A percentile compares a stretch with the other conserved stretches of the same genome.
phyloP scores from a whole-genome alignment of 2,113 vertebrate genomes.

The Daphoenositta chrysoptera region DNA sequence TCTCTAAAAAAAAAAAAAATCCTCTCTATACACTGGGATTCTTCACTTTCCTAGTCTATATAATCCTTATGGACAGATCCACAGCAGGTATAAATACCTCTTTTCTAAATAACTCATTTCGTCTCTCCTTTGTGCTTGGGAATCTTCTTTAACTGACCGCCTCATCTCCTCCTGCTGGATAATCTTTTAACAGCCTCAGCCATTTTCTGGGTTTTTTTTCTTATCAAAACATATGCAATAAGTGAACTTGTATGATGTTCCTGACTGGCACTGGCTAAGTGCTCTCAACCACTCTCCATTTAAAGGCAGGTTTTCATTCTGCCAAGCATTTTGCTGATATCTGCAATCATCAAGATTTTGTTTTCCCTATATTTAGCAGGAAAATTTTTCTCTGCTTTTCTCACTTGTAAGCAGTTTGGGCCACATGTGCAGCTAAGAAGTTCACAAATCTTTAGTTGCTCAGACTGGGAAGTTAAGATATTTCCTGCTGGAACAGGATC shows the following conservation, averaged over 20 bases:
- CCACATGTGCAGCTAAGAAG: neutral
- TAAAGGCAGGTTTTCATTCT: neutral
- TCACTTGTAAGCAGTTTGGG: neutral
- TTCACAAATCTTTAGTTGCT: neutral
- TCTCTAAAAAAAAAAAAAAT: neutral
- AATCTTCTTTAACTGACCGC: neutral
- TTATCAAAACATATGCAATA: neutral
- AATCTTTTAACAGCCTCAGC: conserved; percentile 28
- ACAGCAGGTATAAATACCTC: conserved; percentile 3
- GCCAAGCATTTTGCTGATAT: neutral
- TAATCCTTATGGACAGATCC: conserved; percentile 4
- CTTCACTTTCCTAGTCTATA: neutral
- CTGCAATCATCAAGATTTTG: neutral
- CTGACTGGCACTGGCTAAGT: neutral
- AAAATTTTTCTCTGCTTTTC: neutral
- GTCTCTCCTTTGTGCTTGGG: neutral
- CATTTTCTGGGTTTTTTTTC: neutral
- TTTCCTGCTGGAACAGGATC: conserved; percentile 5
- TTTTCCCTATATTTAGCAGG: neutral
- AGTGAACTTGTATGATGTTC: neutral
- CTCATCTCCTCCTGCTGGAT: neutral
- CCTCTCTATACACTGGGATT: neutral
- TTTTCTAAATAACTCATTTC: neutral
- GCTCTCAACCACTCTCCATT: neutral
- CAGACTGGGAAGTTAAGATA: neutral